A percentile compares a stretch with the other conserved stretches of the same genome.
These are phyloP conservation scores for Cliona cf. orientalis DNA, from an alignment of 37 sponge, comb jelly and placozoan genomes.

Conservation along the genomic window DNA sequence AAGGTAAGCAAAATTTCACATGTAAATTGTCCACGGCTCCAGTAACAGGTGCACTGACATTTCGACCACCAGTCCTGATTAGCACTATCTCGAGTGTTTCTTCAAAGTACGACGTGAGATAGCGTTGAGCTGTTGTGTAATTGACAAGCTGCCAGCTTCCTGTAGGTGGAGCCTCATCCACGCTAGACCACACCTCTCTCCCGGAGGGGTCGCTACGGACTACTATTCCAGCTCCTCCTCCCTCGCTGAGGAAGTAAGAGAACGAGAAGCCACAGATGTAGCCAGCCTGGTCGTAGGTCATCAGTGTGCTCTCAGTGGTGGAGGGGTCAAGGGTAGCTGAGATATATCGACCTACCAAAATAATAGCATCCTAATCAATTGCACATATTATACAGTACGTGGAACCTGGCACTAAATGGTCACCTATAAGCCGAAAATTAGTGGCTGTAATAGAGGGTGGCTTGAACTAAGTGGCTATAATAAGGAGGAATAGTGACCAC, in stretches of 20 bases:
- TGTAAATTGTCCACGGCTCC: constrained; percentile 36
- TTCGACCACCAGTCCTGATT: not conserved
- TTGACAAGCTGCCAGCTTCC: constrained; percentile 10
- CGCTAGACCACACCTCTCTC: constrained; percentile 29
- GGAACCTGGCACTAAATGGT: too few species aligned
- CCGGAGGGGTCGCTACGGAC: constrained; percentile 9
- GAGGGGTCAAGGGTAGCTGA: not conserved
- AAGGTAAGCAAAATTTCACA: constrained; percentile 57
- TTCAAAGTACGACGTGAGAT: not conserved
- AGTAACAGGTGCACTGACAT: not conserved
- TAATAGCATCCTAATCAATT: not conserved
- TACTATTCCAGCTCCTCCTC: not conserved
- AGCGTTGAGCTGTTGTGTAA: not conserved
- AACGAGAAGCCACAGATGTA: constrained; percentile 44
- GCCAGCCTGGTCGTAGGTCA: constrained; percentile 7
- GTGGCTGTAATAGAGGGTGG: too few species aligned
- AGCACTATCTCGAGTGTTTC: constrained; percentile 14
- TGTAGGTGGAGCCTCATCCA: not conserved
- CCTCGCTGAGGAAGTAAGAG: constrained; percentile 17
- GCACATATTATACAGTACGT: not conserved
- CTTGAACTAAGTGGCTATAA: too few species aligned
- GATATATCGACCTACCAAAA: constrained; percentile 1
- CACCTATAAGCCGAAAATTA: too few species aligned
- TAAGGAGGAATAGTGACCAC: not conserved
- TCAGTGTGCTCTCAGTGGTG: not conserved